Evolutionary conservation across 2,797 vertebrate species (phyloP).

Genomic region (Rhabdomys pumilio): DNA sequence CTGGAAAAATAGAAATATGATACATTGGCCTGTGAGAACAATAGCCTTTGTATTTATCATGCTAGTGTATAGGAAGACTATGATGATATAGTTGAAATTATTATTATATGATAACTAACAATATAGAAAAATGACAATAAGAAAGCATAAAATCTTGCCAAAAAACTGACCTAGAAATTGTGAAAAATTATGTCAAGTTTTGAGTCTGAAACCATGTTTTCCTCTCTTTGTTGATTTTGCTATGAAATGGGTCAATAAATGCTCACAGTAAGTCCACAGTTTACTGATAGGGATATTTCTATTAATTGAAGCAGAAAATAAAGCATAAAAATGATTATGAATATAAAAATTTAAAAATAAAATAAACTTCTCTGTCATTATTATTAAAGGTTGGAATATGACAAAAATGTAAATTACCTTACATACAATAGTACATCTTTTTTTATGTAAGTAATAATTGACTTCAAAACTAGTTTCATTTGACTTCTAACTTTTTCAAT

Average conservation of each 20-base stretch:
- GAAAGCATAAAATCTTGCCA: not conserved
- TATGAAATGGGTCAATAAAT: not conserved
- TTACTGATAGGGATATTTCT: not conserved
- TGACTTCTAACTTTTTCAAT: not conserved
- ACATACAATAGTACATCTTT: not conserved
- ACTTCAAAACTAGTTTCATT: not conserved
- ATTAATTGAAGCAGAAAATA: not conserved
- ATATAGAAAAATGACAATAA: not conserved
- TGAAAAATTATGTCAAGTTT: not conserved
- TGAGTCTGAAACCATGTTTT: not conserved
- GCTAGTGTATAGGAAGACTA: accelerated
- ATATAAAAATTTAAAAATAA: not conserved
- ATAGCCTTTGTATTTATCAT: not conserved
- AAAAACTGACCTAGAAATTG: not conserved
- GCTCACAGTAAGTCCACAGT: not conserved
- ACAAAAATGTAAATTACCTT: not conserved
- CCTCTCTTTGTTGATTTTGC: not conserved
- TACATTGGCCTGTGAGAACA: not conserved
- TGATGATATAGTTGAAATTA: not conserved
- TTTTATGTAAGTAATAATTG: not conserved
- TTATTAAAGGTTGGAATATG: not conserved
- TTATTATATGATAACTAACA: not conserved
- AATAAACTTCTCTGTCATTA: not conserved
- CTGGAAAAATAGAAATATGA: not conserved
- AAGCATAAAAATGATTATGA: not conserved